Evolutionary conservation across 2,113 vertebrate species (phyloP), one percentile per base, ranked within the genome.

Genomic region (Python bivittatus): DNA sequence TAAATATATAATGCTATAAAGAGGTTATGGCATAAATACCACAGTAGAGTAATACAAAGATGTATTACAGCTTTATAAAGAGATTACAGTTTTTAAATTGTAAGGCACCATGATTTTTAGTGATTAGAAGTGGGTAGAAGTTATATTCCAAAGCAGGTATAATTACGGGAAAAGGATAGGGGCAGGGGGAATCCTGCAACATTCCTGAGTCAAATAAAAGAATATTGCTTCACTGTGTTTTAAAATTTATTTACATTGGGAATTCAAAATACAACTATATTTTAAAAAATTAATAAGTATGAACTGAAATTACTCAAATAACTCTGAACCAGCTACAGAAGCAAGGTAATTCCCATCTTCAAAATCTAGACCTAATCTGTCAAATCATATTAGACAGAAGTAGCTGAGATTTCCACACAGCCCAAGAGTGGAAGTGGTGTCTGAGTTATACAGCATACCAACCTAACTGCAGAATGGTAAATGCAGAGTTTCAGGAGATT

Each of bases 391-490:
- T 0, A 56, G 42, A 38, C 0, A 0, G 68, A 22, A 93, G 57
- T 91, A 95, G 92, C 91, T 94, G 95, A 1, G 0, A 10, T 6
- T 85, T 88, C 44, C 64, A n/a, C 88, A 68, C 29, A 56, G 58
- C 60, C 33, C 53, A 57, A 72, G 2, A 25, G 52, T n/a, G n/a
- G n/a, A n/a, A n/a, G n/a, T n/a, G n/a, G n/a, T n/a, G n/a, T n/a
- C n/a, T 56, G 58, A 89, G 8, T 64, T 15, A 23, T 25, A 53
- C 25, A 8, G 33, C 17, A 72, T 86, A 44, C 8, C 33, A 20
- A 42, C 11, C 20, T 56, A 38, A n/a, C 10, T 25, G 2, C 57
- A 92, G 58, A 10, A 56, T 6, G 56, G 52, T 60, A 92, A 64
- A 86, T 9, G 17, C 9, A 44, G n/a, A 57, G 90, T 25, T 87